Evolutionary conservation across 2,797 vertebrate species (phyloP), one percentile per base, ranked within the genome.

Genomic region (Microcaecilia unicolor): DNA sequence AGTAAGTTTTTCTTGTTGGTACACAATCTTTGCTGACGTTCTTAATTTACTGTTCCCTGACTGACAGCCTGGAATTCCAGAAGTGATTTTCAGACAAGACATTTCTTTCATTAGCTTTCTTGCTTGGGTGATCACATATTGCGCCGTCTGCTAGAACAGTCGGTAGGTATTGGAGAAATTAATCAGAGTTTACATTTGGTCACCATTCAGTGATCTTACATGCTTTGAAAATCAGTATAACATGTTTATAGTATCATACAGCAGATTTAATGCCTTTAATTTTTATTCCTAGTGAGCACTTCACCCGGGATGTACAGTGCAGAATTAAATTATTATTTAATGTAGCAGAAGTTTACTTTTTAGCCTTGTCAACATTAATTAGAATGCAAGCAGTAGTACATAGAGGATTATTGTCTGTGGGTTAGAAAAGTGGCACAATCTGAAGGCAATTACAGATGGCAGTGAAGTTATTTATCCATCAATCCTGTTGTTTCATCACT

Each of bases 51-150:
- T 61, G 46, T 53, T 11, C 16, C 29, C 55, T 22, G 43, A 59
- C 14, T 57, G 70, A 68, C 60, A 68, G 53, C 51, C 31, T 37
- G 2, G 4, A 22, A 32, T 48, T 41, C 53, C 26, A 48, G 15
- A 15, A 9, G 6, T 3, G 13, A 27, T 7, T 25, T 10, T 16
- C 6, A 41, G 51, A 49, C 34, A 38, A 60, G 51, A 41, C 44
- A 25, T 62, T 61, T 61, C 69, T 66, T 76, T 78, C 55, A 67
- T 80, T 70, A 67, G 72, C 61, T 41, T 66, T 62, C 66, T 74
- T 70, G 76, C 80, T 51, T 79, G 67, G 54, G 27, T 81, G 76
- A 83, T 82, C 83, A 84, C 68, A 79, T 54, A 48, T 51, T 69
- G 58, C n/a, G 10, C 48, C 45, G 50, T 50, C 53, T 47, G 38